Percentiles rank a stretch among this genome's conserved stretches.
Evolutionary conservation across 2,797 vertebrate genomes (phyloP).

Genomic region (Petrocephalus schoutedeni): DNA sequence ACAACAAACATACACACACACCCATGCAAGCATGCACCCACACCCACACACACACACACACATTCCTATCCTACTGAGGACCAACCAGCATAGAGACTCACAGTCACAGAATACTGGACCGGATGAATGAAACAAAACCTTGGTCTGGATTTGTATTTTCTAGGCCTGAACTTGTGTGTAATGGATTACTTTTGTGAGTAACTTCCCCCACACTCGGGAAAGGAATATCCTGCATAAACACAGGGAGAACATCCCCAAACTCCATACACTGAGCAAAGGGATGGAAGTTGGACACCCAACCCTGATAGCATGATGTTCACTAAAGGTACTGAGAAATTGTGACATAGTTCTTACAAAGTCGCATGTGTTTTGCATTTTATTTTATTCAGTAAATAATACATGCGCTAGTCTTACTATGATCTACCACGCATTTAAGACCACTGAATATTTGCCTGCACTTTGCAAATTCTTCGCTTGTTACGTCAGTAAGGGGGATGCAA

Average conservation of each 20-base stretch:
- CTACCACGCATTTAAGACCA: background rate
- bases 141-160: no score
- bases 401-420: background rate
- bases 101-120: no score
- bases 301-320: background rate
- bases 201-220: background rate
- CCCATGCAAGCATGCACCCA: no score
- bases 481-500: background rate
- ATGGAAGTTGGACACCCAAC: background rate
- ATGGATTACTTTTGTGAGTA: no score
- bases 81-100: no score
- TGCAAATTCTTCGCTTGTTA: background rate
- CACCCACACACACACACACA: background rate
- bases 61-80: no score
- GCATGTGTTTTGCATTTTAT: background rate
- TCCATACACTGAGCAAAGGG: background rate
- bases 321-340: background rate
- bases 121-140: no score
- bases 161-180: no score
- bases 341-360: background rate
- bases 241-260: background rate
- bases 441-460: background rate
- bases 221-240: background rate
- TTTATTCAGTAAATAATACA: background rate
- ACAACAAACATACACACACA: background rate